Evolutionary conservation across 92 coral and sea anemone genomes (phyloP).

Genomic region (Zoanthus gigantus): DNA sequence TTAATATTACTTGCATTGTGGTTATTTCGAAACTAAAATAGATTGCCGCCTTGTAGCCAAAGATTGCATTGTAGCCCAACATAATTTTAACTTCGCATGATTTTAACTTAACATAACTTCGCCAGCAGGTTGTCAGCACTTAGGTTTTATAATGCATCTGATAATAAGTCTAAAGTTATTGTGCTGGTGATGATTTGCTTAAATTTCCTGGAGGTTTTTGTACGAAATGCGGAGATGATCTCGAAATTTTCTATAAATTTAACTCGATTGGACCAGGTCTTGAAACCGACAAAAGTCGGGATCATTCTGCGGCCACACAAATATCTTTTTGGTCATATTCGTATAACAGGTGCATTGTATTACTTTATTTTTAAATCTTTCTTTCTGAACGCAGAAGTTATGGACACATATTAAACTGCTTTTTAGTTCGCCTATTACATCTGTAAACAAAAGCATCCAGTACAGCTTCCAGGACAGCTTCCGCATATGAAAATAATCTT

Average conservation of each 20-base stretch:
- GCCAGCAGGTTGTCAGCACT: neutral
- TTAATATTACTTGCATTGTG: neutral
- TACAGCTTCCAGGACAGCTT: neutral
- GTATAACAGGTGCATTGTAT: neutral
- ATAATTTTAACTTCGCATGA: neutral
- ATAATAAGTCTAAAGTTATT: neutral
- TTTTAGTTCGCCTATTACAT: conserved; percentile 11
- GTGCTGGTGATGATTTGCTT: neutral
- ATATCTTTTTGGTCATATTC: neutral
- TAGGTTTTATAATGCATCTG: neutral
- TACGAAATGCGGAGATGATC: neutral
- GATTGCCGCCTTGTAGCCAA: neutral
- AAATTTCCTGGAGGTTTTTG: neutral
- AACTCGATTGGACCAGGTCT: no score
- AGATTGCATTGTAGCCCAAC: neutral
- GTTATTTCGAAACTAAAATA: conserved; percentile 7
- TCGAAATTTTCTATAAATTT: no score
- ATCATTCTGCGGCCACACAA: neutral
- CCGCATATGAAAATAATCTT: conserved; percentile 1
- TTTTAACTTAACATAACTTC: neutral
- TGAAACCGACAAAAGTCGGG: no score
- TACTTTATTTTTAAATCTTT: neutral
- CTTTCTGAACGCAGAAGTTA: neutral
- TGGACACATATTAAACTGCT: neutral
- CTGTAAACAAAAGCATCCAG: conserved; percentile 2